Conservation (phyloP, 2,113 vertebrate species). For the Manacus vitellinus region DNA sequence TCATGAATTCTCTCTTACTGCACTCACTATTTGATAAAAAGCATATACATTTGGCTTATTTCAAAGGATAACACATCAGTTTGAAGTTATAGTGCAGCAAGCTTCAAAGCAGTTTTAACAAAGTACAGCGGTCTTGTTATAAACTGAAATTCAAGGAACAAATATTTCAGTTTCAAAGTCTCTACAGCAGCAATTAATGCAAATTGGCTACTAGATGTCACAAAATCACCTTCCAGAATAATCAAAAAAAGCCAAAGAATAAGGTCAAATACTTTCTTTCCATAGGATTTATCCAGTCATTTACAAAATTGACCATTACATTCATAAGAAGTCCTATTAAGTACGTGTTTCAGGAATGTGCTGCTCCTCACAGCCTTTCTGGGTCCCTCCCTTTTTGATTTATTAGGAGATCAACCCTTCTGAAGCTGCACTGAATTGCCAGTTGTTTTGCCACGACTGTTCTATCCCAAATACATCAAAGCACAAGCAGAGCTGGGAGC, state of each 20-base stretch:
- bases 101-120: slow-evolving; percentile 9
- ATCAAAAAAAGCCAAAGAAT: slow-evolving; percentile 38
- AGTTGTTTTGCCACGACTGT: not conserved
- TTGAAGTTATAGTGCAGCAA: slow-evolving; percentile 39
- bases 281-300: slow-evolving; percentile 37
- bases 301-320: slow-evolving; percentile 39
- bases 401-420: not conserved
- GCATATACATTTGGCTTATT: slow-evolving; percentile 35
- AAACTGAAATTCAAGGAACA: slow-evolving; percentile 33
- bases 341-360: not conserved
- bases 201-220: slow-evolving; percentile 37
- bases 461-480: not conserved
- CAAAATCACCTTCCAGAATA: slow-evolving; percentile 51
- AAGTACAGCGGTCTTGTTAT: not conserved
- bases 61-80: slow-evolving; percentile 43
- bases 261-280: slow-evolving; percentile 28
- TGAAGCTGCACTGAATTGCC: not conserved
- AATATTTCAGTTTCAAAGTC: slow-evolving; percentile 38
- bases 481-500: not conserved
- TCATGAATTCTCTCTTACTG: slow-evolving; percentile 54
- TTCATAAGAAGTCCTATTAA: slow-evolving; percentile 16
- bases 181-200: slow-evolving; percentile 57
- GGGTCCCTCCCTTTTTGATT: not conserved
- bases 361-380: not conserved
- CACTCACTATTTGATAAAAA: slow-evolving; percentile 58